Percentiles rank a stretch among this genome's conserved stretches.
Conservation (phyloP, 2,888 invertebrate genomes). For the Thera obeliscata region DNA sequence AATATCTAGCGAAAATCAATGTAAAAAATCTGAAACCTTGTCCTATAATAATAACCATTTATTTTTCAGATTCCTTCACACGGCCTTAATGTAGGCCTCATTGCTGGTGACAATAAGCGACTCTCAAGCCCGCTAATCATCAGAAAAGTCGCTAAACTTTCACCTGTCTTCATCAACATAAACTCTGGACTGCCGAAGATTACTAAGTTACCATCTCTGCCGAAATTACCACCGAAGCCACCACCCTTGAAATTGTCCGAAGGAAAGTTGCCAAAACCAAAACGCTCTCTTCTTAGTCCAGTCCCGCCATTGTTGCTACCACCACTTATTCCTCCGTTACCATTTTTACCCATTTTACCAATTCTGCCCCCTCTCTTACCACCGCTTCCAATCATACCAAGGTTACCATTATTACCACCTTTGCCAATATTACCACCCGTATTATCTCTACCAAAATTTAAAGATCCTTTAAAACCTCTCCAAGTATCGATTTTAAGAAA, state of each 20-base stretch:
- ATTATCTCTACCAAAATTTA: constrained; percentile 36
- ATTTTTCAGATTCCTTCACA: constrained; percentile 49
- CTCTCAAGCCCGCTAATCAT: constrained; percentile 52
- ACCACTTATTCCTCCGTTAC: constrained; percentile 43
- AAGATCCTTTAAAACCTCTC: constrained; percentile 47
- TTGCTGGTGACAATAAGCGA: constrained; percentile 58
- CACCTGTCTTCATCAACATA: constrained; percentile 62
- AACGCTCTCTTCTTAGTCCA: constrained; percentile 38
- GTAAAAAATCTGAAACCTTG: no score
- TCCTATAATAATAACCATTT: neutral
- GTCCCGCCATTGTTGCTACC: constrained; percentile 43
- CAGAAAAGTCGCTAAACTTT: constrained; percentile 52
- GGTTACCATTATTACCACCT: constrained; percentile 43
- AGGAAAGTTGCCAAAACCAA: constrained; percentile 24
- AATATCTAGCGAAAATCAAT: no score
- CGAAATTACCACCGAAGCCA: constrained; percentile 46
- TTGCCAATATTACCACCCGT: constrained; percentile 42
- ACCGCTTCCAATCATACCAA: constrained; percentile 41
- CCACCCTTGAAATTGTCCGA: constrained; percentile 36
- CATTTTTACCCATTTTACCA: constrained; percentile 41
- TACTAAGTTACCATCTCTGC: constrained; percentile 34
- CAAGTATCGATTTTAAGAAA: constrained; percentile 51
- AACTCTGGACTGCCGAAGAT: constrained; percentile 45
- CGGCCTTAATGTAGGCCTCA: constrained; percentile 54
- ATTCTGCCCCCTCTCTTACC: constrained; percentile 45